Conservation (phyloP, 1,140 invertebrate genomes). For the Trinorchestia longiramus region DNA sequence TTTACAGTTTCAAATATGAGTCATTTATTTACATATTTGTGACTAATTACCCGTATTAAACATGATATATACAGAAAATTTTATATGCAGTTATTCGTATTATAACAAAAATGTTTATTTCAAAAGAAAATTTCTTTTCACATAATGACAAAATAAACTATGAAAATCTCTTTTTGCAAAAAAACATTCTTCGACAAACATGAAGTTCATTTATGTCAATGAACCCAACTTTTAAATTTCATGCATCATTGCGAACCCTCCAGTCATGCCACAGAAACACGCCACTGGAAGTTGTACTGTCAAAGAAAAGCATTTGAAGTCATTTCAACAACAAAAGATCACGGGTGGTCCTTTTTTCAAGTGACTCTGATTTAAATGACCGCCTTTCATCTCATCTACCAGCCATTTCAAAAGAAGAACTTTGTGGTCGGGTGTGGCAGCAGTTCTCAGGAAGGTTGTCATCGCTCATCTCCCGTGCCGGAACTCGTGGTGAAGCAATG, state of each 20-base stretch:
- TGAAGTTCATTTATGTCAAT: background rate
- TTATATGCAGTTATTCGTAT: background rate
- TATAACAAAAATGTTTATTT: background rate
- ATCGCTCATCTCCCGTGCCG: background rate
- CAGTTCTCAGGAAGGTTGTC: background rate
- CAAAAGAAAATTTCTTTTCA: background rate
- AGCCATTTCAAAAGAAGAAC: background rate
- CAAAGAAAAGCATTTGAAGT: background rate
- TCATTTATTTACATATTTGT: no score
- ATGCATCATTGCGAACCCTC: background rate
- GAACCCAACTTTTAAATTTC: background rate
- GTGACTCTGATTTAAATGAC: background rate
- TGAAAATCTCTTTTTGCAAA: background rate
- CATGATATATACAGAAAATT: no score
- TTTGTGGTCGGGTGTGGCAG: background rate
- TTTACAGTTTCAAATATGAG: no score
- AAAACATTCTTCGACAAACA: background rate
- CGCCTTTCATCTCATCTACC: background rate
- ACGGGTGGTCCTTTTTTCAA: background rate
- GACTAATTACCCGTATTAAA: no score
- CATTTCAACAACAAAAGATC: background rate
- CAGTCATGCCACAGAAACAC: background rate
- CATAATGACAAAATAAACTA: background rate
- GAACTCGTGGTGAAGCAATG: background rate
- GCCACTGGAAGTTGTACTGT: background rate